These are phyloP conservation scores for Drosophila dives DNA, from an alignment of 2,888 invertebrate species.

Conservation along the genomic window DNA sequence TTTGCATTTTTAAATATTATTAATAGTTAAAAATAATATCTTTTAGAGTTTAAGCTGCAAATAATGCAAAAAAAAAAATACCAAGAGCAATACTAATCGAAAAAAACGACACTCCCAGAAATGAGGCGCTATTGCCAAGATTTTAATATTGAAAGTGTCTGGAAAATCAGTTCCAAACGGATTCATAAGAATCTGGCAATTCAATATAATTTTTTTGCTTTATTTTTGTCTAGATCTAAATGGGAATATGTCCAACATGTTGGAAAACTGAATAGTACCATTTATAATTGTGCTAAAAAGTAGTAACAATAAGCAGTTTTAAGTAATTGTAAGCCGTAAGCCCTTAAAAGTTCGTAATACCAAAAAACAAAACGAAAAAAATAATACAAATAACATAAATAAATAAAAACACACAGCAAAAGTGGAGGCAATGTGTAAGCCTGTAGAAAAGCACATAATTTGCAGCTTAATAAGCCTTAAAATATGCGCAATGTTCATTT, in stretches of 20 bases:
- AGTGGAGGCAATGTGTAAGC: constrained; percentile 31
- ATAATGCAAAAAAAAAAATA: constrained; percentile 6
- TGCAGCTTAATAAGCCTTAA: constrained; percentile 71
- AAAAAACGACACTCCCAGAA: constrained; percentile 23
- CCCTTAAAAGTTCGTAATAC: constrained; percentile 8
- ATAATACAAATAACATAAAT: neutral
- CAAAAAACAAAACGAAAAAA: neutral
- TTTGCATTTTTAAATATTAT: neutral
- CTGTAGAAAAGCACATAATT: constrained; percentile 54
- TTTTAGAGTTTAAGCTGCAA: neutral
- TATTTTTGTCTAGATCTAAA: neutral
- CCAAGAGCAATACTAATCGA: neutral
- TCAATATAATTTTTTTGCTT: too few relatives aligned
- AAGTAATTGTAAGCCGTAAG: constrained; percentile 18
- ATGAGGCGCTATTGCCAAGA: neutral
- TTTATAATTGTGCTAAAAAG: neutral
- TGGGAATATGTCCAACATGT: neutral
- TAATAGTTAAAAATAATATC: neutral
- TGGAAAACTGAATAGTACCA: neutral
- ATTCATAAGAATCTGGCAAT: neutral
- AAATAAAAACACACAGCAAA: constrained; percentile 3
- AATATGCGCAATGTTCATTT: constrained; percentile 61
- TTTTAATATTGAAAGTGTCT: neutral
- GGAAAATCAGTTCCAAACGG: neutral
- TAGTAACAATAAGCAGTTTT: neutral